Evolutionary conservation across 2,113 vertebrate species (phyloP).

Genomic region (Calyptommatus sinebrachiatus): DNA sequence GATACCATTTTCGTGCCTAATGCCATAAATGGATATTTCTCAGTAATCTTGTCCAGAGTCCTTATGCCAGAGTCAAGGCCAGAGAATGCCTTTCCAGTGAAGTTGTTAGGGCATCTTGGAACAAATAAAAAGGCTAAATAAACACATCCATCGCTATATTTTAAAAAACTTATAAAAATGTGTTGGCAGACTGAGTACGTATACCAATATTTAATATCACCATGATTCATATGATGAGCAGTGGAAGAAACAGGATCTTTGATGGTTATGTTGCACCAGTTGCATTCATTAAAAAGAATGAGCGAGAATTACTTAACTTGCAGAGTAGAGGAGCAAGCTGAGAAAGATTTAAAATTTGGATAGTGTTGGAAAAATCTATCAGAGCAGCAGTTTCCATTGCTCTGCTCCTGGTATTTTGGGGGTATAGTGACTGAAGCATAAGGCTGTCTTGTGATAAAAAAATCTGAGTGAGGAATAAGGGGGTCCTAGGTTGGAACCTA

Average conservation of each 20-base stretch:
- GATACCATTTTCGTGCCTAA: slow-evolving; percentile 38
- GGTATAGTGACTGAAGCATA: no score
- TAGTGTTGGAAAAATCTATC: not conserved
- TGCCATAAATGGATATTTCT: slow-evolving; percentile 57
- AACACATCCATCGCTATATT: not conserved
- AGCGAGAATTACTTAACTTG: not conserved
- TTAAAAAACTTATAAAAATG: not conserved
- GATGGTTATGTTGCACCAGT: not conserved
- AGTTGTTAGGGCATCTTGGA: slow-evolving; percentile 1
- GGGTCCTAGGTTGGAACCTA: no score
- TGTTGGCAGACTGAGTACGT: no score
- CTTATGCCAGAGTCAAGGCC: slow-evolving; percentile 25
- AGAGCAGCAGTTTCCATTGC: not conserved
- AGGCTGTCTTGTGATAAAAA: no score
- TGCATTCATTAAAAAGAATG: not conserved
- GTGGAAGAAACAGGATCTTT: not conserved
- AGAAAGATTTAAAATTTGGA: not conserved
- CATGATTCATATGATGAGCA: not conserved
- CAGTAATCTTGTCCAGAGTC: slow-evolving; percentile 27
- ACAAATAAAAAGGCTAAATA: not conserved
- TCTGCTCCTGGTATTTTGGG: no score
- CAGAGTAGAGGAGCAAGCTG: no score
- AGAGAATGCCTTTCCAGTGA: slow-evolving; percentile 32
- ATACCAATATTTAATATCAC: not conserved
- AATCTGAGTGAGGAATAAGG: no score